Base-by-base conservation (phyloP, 1,140 invertebrate genomes). In the Saccostrea echinata region DNA sequence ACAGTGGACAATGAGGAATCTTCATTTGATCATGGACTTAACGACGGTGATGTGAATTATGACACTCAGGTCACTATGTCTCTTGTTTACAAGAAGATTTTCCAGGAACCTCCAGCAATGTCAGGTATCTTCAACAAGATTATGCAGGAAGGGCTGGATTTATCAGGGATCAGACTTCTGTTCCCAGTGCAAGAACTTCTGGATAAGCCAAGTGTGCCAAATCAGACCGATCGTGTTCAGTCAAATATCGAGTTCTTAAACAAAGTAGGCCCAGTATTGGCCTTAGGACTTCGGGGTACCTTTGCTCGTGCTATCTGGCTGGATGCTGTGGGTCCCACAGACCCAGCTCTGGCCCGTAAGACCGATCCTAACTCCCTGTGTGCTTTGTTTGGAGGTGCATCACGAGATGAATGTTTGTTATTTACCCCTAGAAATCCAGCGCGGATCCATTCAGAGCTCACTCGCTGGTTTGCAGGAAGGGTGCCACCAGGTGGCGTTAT, bases 331-430 rank as follows among this genome's bases (percentile, higher is more conserved):
- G 94, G 94, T 6, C 94, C 94, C 0, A 91, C 93, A 21, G 94
- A 94, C 86, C 93, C 92, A 55, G 84, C 86, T 4, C 87, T 94
- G 13, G 94, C 94, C 9, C 83, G 91, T n/a, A 85, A 90, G 33
- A 94, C 93, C 24, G 94, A 94, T 85, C 94, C 94, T 0, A 94
- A 93, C 85, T 94, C 92, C n/a, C 82, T 94, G 64, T 94, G 92
- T 91, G 94, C 94, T 30, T 82, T 92, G 82, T 94, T 88, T 88
- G 94, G 94, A 3, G 93, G 93, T 18, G 90, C 90, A 52, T 91
- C 93, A 18, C 82, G 91, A 21, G 93, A 93, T 43, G 91, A 93
- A 55, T 91, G 92, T 87, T 85, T 93, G 64, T 87, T 94, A 35
- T 94, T 93, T 87, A 92, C 92, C 88, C 93, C 93, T 0, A 89